Base-by-base conservation (phyloP, 2,797 vertebrate species). In the Silurus lanzhouensis region DNA sequence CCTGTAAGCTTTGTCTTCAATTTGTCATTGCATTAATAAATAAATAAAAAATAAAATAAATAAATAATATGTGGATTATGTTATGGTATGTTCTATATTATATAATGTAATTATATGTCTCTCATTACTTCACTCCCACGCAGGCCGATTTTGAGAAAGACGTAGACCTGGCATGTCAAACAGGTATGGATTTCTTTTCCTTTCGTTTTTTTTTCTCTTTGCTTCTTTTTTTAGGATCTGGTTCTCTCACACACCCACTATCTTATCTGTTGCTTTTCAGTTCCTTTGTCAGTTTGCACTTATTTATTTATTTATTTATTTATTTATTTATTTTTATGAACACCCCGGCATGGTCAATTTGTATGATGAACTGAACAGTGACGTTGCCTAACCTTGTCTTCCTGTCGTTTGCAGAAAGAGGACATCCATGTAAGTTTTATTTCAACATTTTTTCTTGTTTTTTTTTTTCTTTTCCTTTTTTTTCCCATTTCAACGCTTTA, bases 131-230 rank as follows among this genome's bases (percentile, higher is more conserved):
- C 86, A 91, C 67, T 92, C 93, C 86, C 90, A 90, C 94, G 93
- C 95, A 99, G 98, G 97, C 98, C 94, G 98, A 99, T 93, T 99
- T 99, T 96, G 98, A 99, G 96, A 99, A 99, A 94, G 98, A 99
- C 31, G 98, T 99, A 93, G 98, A 99, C 94, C 93, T 99, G 94
- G 98, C 98, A 20, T 99, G 98, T 95, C 98, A 99, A 94, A 99
- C 98, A 95, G 98, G 98, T 98, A 94, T 97, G 96, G 81, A 38
- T 61, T 22, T 55, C 2, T 84, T 84, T 82, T 14, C 87, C 52
- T 80, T 25, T 72, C 27, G 10, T 6, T 22, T 86, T 38, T 6
- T 64, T 46, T 64, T 13, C 25, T 70, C 17, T 31, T 60, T 38
- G 14, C 5, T 31, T 60, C 44, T 19, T 71, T 22, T 87, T 5